A percentile compares a stretch with the other conserved stretches of the same genome.
Conservation (phyloP, 2,888 invertebrate species). For the Spilarctia lutea region DNA sequence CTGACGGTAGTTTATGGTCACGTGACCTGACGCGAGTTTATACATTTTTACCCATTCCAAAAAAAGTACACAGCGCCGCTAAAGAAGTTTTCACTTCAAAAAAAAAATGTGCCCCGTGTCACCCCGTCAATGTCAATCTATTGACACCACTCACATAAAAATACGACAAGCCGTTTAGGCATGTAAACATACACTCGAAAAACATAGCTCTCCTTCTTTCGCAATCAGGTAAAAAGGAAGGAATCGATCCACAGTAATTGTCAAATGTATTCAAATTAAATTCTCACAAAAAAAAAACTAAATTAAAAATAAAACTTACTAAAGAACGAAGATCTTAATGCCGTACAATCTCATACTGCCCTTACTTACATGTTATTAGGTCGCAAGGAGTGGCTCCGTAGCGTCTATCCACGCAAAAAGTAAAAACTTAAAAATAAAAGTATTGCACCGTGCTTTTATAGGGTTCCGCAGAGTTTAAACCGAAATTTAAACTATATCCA, state of each 20-base stretch:
- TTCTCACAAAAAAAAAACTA: background rate
- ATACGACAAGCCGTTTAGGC: too few relatives aligned
- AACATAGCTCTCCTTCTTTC: too few relatives aligned
- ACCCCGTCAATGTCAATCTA: too few relatives aligned
- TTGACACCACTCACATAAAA: too few relatives aligned
- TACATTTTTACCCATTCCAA: too few relatives aligned
- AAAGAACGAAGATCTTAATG: background rate
- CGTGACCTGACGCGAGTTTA: too few relatives aligned
- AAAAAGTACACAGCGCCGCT: too few relatives aligned
- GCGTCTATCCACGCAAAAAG: slow-evolving; percentile 66
- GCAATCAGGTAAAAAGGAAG: background rate
- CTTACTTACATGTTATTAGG: slow-evolving; percentile 41
- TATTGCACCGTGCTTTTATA: slow-evolving; percentile 55
- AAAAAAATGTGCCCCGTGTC: too few relatives aligned
- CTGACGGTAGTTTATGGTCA: too few relatives aligned
- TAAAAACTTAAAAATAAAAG: slow-evolving; percentile 62
- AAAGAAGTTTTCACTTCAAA: too few relatives aligned
- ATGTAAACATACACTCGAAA: too few relatives aligned
- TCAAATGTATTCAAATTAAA: background rate
- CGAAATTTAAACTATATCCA: background rate
- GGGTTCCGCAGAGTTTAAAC: slow-evolving; percentile 48
- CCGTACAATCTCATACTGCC: slow-evolving; percentile 14
- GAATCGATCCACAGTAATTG: background rate
- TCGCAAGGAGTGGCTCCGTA: slow-evolving; percentile 57
- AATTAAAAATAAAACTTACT: background rate